phyloP scores from a whole-genome alignment of 2,113 vertebrate species.

The Megatriorchis doriae region DNA sequence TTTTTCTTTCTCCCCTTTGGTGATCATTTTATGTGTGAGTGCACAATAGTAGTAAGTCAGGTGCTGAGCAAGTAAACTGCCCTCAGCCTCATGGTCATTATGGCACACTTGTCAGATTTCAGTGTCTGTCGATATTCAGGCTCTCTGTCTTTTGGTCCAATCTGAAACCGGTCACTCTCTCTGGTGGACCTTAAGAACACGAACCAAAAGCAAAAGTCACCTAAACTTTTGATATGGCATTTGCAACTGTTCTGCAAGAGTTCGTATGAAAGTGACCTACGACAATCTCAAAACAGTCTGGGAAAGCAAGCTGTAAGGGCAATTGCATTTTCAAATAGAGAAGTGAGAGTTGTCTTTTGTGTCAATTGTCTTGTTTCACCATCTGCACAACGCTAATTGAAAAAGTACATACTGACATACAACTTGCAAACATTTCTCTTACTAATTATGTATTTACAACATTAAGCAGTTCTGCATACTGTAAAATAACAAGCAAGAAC shows the following conservation, averaged over 20 bases:
- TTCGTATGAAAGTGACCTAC: conserved; percentile 14
- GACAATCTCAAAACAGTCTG: neutral
- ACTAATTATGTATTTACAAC: neutral
- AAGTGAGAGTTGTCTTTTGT: conserved; percentile 1
- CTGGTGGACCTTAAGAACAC: neutral
- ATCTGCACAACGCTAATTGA: neutral
- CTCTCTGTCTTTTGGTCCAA: neutral
- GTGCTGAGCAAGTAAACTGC: neutral
- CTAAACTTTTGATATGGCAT: neutral
- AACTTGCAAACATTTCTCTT: neutral
- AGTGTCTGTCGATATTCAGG: neutral
- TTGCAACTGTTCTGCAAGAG: neutral
- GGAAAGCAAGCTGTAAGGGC: neutral
- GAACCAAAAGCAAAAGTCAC: neutral
- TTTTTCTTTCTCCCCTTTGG: neutral
- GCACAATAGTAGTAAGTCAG: neutral
- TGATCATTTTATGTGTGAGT: neutral
- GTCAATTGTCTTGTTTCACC: neutral
- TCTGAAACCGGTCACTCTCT: neutral
- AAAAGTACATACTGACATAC: neutral
- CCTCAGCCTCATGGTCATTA: neutral
- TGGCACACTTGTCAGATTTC: neutral
- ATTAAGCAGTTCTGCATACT: neutral
- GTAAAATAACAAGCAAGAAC: neutral
- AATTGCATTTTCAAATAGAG: neutral